Conservation (phyloP, 2,888 invertebrate genomes). For the Scaeva pyrastri region DNA sequence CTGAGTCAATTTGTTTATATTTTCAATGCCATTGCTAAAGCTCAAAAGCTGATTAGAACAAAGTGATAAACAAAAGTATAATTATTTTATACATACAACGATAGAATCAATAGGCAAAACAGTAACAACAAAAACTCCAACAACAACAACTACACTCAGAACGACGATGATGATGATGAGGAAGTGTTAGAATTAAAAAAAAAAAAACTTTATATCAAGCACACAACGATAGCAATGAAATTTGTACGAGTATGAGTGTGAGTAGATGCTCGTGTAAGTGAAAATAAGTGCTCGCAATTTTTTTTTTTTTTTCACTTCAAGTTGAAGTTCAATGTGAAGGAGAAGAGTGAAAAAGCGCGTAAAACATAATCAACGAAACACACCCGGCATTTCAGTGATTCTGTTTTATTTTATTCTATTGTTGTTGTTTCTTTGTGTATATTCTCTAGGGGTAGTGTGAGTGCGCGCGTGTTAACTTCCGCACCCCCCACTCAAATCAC, state of each 20-base stretch:
- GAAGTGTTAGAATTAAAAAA: slow-evolving; percentile 2
- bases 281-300: slow-evolving; percentile 59
- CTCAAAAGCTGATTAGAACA: slow-evolving; percentile 72
- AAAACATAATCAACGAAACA: slow-evolving; percentile 29
- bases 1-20: slow-evolving; percentile 43
- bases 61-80: slow-evolving; percentile 66
- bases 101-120: background rate
- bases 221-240: slow-evolving; percentile 18
- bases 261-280: slow-evolving; percentile 7
- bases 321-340: slow-evolving; percentile 74
- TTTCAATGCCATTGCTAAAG: slow-evolving; percentile 72
- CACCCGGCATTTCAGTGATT: slow-evolving; percentile 27
- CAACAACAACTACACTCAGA: background rate
- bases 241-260: no score
- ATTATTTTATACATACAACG: slow-evolving; percentile 63
- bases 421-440: background rate
- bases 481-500: slow-evolving; percentile 1
- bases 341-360: slow-evolving; percentile 55
- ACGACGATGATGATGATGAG: background rate
- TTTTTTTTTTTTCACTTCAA: background rate
- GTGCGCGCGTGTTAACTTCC: slow-evolving; percentile 65
- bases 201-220: background rate
- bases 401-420: background rate
- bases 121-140: background rate
- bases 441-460: slow-evolving; percentile 50